Evolutionary conservation across 2,888 invertebrate species (phyloP).

Genomic region (Myopa testacea): DNA sequence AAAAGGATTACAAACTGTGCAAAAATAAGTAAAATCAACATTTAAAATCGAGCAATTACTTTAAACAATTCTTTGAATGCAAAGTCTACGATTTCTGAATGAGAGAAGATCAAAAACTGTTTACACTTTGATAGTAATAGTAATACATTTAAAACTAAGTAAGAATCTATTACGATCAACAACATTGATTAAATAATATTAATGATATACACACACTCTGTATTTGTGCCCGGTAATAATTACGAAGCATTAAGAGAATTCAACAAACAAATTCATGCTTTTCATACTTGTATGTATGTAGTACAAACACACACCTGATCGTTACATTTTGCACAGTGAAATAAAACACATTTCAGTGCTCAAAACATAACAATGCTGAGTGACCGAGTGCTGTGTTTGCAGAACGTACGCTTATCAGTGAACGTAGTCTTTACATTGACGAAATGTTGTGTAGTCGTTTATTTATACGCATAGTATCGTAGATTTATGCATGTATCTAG

Average conservation of each 20-base stretch:
- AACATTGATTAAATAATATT: conserved; percentile 6
- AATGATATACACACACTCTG: conserved; percentile 25
- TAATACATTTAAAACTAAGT: neutral
- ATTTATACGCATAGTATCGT: neutral
- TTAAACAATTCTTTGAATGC: conserved; percentile 1
- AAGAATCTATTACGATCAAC: conserved; percentile 36
- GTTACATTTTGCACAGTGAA: conserved; percentile 57
- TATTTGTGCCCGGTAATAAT: conserved; percentile 20
- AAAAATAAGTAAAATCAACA: too few relatives aligned
- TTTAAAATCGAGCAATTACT: neutral
- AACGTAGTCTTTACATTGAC: neutral
- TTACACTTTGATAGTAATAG: neutral
- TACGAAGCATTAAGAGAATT: conserved; percentile 35
- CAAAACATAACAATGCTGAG: conserved; percentile 61
- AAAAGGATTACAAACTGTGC: too few relatives aligned
- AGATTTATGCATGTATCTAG: neutral
- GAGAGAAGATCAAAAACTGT: neutral
- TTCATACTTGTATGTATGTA: conserved; percentile 46
- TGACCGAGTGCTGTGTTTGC: conserved; percentile 45
- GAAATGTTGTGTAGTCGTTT: conserved; percentile 8
- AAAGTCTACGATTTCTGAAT: neutral
- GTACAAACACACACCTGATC: conserved; percentile 37
- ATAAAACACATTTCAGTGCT: conserved; percentile 58
- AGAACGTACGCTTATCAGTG: conserved; percentile 47
- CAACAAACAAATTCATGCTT: conserved; percentile 45